These are phyloP conservation scores for Lytechinus pictus DNA, from an alignment of 35 echinoderm and acorn worm genomes.

Conservation along the genomic window DNA sequence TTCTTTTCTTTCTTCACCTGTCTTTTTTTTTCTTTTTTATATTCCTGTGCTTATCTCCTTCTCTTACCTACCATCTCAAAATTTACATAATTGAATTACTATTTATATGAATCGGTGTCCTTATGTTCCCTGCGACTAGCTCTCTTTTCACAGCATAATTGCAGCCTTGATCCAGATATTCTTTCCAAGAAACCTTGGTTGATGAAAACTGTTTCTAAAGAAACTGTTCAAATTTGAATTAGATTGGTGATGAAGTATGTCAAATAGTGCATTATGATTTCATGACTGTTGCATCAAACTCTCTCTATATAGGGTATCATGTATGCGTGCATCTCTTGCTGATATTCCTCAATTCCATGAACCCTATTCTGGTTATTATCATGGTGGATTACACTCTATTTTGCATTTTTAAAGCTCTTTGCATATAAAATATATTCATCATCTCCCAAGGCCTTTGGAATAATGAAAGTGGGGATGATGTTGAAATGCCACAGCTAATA, in stretches of 20 bases:
- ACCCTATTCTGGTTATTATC: background rate
- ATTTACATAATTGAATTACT: background rate
- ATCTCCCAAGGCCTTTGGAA: background rate
- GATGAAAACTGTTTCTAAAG: background rate
- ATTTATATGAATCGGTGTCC: no score
- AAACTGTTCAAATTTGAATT: background rate
- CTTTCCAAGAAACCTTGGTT: background rate
- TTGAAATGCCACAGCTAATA: background rate
- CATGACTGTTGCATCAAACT: background rate
- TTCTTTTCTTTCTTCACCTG: background rate
- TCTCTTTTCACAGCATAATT: background rate
- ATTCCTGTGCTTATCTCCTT: background rate
- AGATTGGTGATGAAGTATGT: background rate
- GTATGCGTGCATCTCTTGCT: background rate
- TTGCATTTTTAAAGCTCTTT: background rate
- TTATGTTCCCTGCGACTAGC: background rate
- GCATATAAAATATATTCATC: background rate
- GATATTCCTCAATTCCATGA: background rate
- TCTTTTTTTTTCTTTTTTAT: background rate
- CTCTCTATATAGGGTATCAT: background rate
- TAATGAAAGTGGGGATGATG: background rate
- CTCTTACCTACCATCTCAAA: background rate
- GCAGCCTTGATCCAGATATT: background rate
- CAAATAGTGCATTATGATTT: background rate
- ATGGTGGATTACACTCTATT: background rate